A percentile compares a stretch with the other conserved stretches of the same genome.
These are phyloP conservation scores for Sturnira hondurensis DNA, from an alignment of 2,113 vertebrate species.

Conservation along the genomic window DNA sequence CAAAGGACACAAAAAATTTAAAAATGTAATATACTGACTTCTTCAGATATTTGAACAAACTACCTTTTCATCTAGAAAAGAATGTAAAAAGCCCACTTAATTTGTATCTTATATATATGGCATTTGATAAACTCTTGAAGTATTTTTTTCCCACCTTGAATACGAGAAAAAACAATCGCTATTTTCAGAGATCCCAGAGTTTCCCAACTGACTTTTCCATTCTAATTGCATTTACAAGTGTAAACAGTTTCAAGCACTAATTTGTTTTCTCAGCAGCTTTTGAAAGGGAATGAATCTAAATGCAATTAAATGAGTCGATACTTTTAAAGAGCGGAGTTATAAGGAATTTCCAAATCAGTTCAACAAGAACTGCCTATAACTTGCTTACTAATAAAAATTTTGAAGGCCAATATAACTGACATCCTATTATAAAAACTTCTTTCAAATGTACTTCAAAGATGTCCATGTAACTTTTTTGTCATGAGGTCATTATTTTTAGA, in stretches of 20 bases:
- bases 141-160: background rate
- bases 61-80: slow-evolving; percentile 37
- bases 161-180: background rate
- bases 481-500: background rate
- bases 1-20: background rate
- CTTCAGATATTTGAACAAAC: background rate
- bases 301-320: background rate
- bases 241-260: slow-evolving; percentile 43
- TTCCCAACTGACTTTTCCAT: slow-evolving; percentile 18
- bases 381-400: slow-evolving; percentile 2
- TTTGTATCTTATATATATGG: background rate
- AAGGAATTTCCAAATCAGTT: slow-evolving; percentile 42
- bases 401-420: background rate
- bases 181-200: slow-evolving; percentile 38
- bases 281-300: slow-evolving; percentile 39
- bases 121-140: slow-evolving; percentile 14
- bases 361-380: background rate
- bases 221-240: slow-evolving; percentile 38
- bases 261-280: slow-evolving; percentile 39
- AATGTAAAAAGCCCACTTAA: background rate
- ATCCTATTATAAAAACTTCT: background rate
- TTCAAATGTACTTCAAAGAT: background rate
- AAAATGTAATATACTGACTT: background rate
- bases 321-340: slow-evolving; percentile 15
- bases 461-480: background rate